phyloP scores from a whole-genome alignment of 2,797 vertebrate species.

The Cirrhinus molitorella region DNA sequence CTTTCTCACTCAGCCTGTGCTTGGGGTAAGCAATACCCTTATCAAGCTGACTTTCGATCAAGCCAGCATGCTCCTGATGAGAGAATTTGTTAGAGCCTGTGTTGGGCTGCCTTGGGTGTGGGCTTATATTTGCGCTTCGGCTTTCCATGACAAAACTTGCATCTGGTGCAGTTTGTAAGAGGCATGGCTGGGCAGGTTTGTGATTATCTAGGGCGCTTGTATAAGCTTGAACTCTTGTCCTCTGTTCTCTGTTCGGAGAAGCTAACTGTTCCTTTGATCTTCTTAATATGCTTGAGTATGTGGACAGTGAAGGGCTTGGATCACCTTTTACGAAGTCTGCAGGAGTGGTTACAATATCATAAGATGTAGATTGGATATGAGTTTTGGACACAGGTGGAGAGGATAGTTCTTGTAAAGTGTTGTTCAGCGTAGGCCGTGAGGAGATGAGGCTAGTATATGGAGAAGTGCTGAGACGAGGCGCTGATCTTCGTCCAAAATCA shows the following conservation, averaged over 20 bases:
- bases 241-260: slow-evolving; percentile 22
- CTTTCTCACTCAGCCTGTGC: slow-evolving; percentile 36
- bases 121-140: slow-evolving; percentile 53
- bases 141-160: slow-evolving; percentile 58
- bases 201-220: slow-evolving; percentile 50
- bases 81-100: slow-evolving; percentile 39
- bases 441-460: slow-evolving; percentile 79
- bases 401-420: slow-evolving; percentile 55
- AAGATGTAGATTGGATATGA: slow-evolving; percentile 38
- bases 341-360: slow-evolving; percentile 19
- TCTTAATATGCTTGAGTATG: slow-evolving; percentile 16
- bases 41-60: slow-evolving; percentile 53
- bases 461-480: slow-evolving; percentile 72
- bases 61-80: slow-evolving; percentile 49
- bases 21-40: slow-evolving; percentile 61
- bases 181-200: slow-evolving; percentile 54
- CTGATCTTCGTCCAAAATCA: slow-evolving; percentile 70
- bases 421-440: slow-evolving; percentile 66
- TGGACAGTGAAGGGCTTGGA: slow-evolving; percentile 29
- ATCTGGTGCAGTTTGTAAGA: slow-evolving; percentile 51
- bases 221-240: slow-evolving; percentile 54
- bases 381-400: slow-evolving; percentile 30
- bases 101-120: slow-evolving; percentile 52
- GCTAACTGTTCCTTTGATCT: slow-evolving; percentile 12
- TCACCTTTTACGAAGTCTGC: slow-evolving; percentile 8